A percentile compares a stretch with the other conserved stretches of the same genome.
phyloP scores from a whole-genome alignment of 2,797 vertebrate species.

The Nannoperca australis region DNA sequence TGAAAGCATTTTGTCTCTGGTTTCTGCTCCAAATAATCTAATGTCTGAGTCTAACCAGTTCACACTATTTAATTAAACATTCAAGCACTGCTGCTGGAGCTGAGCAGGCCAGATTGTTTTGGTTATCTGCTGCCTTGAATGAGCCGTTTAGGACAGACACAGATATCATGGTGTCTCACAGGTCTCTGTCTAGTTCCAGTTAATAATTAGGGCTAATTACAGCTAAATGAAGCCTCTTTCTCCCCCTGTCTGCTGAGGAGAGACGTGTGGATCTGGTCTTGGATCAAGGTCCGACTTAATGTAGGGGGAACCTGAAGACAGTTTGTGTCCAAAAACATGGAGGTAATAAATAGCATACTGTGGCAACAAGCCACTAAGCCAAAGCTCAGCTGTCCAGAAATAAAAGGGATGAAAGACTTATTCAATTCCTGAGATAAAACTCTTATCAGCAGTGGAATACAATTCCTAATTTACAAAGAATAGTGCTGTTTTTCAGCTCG shows the following conservation, averaged over 20 bases:
- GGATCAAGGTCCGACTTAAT: constrained; percentile 34
- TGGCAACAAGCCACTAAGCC: constrained; percentile 82
- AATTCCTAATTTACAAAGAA: constrained; percentile 84
- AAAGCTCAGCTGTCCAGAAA: constrained; percentile 60
- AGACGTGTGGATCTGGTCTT: constrained; percentile 39
- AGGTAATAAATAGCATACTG: constrained; percentile 79
- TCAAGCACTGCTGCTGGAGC: constrained; percentile 54
- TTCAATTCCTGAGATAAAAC: constrained; percentile 72
- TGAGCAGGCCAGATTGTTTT: constrained; percentile 60
- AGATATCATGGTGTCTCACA: constrained; percentile 82
- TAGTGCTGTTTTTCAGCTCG: constrained; percentile 52
- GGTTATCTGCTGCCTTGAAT: constrained; percentile 64
- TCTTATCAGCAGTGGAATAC: constrained; percentile 82
- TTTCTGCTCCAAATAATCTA: constrained; percentile 79
- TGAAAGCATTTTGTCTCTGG: constrained; percentile 41
- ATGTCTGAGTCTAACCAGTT: constrained; percentile 84
- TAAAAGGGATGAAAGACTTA: constrained; percentile 52
- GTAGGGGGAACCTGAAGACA: background rate
- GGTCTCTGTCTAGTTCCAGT: constrained; percentile 73
- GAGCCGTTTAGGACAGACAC: constrained; percentile 77
- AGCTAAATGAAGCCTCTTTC: constrained; percentile 49
- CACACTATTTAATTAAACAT: constrained; percentile 83
- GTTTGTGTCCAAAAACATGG: constrained; percentile 34
- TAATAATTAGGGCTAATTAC: constrained; percentile 81
- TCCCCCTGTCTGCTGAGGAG: constrained; percentile 56